Base-by-base conservation (phyloP, 2,113 vertebrate genomes). In the Globicephala melas region DNA sequence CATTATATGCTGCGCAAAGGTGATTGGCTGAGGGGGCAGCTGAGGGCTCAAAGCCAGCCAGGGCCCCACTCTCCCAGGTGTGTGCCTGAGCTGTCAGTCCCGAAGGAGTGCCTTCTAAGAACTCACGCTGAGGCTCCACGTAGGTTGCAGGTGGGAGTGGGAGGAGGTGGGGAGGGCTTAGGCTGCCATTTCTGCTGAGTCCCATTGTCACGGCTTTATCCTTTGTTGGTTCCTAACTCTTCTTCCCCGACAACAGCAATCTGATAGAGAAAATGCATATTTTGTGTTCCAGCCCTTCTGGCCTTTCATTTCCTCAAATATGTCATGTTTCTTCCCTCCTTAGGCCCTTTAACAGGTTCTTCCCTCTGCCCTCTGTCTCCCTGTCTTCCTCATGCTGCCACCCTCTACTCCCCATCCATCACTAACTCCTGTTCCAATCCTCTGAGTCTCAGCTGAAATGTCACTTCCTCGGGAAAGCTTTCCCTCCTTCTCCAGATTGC, bases 361-460 rank as follows among this genome's bases (percentile, higher is more conserved):
- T 28, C 47, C 18, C 17, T 80, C 28, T 14, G 31, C 21, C 41
- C 36, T 68, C 55, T 44, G 73, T 82, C 89, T 85, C 76, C 86
- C 81, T 18, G 2, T 71, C 62, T 92, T 80, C 74, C 7, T 73
- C 67, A 82, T 6, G 9, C 53, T 77, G 65, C 80, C 44, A 38
- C 31, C 28, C 28, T 23, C 91, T 8, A 2, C 4, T 41, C 33
- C 15, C 23, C 36, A 33, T 82, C 71, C 85, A 33, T 89, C 89
- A 91, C 63, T 26, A 62, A 50, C 60, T 83, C 67, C 73, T 20
- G 13, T 79, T 86, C 87, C 28, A 44, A 60, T 81, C 68, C 68
- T 89, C 17, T 1, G 1, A 36, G 21, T 67, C 84, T 96, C 80
- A 50, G 84, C 18, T 68, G 85, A 95, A 97, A 97, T 91, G 93